A percentile compares a stretch with the other conserved stretches of the same genome.
Evolutionary conservation across 2,797 vertebrate species (phyloP).

Genomic region (Propithecus perrieri): DNA sequence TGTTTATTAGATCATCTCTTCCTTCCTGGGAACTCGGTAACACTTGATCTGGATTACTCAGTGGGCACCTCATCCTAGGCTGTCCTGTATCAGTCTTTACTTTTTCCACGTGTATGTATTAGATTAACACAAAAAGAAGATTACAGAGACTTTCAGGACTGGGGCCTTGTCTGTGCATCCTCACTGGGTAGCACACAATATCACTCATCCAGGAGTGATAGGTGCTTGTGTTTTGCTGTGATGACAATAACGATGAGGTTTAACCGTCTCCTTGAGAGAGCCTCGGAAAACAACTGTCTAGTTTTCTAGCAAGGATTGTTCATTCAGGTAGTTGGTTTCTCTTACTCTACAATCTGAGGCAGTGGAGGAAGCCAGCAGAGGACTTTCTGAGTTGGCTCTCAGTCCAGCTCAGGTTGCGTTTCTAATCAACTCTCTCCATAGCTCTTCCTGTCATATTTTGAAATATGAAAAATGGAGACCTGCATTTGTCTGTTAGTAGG

Average conservation of each 20-base stretch:
- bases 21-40: background rate
- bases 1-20: background rate
- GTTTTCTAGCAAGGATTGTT: background rate
- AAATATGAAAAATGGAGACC: background rate
- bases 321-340: background rate
- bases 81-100: background rate
- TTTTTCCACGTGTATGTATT: fast-evolving
- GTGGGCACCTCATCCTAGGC: background rate
- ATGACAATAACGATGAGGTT: background rate
- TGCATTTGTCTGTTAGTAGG: background rate
- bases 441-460: background rate
- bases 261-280: background rate
- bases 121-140: background rate
- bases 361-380: background rate
- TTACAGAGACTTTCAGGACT: background rate
- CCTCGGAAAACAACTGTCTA: background rate
- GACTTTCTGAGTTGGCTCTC: background rate
- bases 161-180: background rate
- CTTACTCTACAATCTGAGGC: background rate
- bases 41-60: background rate
- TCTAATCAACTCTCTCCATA: background rate
- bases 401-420: background rate
- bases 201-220: background rate
- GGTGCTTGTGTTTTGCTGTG: background rate
- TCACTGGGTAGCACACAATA: background rate